These are phyloP conservation scores for Paguma larvata DNA, from an alignment of 2,797 vertebrate genomes.

Conservation along the genomic window DNA sequence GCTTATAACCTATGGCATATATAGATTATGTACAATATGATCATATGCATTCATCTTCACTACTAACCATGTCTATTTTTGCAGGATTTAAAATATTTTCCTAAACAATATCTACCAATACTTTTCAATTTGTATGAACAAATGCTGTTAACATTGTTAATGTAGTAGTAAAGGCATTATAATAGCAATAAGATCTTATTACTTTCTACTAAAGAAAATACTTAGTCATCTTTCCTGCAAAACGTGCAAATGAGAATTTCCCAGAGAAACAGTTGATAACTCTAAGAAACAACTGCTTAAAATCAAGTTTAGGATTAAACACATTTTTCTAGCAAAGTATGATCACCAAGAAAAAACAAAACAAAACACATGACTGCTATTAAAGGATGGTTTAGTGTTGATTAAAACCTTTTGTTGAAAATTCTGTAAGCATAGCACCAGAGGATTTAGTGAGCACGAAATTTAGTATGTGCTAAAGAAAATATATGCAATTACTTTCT, in stretches of 20 bases:
- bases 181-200: not conserved
- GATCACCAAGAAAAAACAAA: not conserved
- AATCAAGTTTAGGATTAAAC: constrained; percentile 24
- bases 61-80: not conserved
- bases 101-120: not conserved
- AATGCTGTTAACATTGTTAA: constrained; percentile 46
- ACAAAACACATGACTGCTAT: not conserved
- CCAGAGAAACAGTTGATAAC: not conserved
- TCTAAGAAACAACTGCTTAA: not conserved
- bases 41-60: constrained; percentile 50
- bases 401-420: constrained; percentile 19
- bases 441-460: not conserved
- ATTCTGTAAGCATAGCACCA: not conserved
- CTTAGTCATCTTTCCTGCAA: not conserved
- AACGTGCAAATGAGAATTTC: not conserved
- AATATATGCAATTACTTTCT: constrained; percentile 5
- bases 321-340: not conserved
- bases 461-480: not conserved
- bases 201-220: constrained; percentile 42
- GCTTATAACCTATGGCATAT: constrained; percentile 6
- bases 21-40: constrained; percentile 61
- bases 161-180: not conserved
- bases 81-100: constrained; percentile 31
- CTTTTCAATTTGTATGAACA: not conserved
- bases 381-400: not conserved